These are phyloP conservation scores for Caenorhabditis afra DNA, from an alignment of 2,888 invertebrate genomes.

Conservation along the genomic window DNA sequence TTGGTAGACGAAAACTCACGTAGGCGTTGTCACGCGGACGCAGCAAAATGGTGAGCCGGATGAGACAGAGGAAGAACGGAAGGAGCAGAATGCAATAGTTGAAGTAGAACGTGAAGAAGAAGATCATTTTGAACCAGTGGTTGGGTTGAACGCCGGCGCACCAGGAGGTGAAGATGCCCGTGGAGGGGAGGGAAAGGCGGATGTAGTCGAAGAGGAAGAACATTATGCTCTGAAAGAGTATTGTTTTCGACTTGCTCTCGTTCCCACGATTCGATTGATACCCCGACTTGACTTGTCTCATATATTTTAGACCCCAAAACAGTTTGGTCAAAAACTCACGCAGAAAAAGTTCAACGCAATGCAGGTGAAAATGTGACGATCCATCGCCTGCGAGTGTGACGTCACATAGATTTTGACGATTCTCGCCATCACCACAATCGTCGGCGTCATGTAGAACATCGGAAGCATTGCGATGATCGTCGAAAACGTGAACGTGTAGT, in stretches of 20 bases:
- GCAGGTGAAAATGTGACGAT: conserved; percentile 27
- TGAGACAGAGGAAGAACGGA: conserved; percentile 29
- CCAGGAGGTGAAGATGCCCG: conserved; percentile 45
- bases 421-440: conserved; percentile 30
- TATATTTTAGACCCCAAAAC: too few relatives aligned
- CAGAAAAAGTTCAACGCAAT: conserved; percentile 28
- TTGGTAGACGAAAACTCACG: too few relatives aligned
- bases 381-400: conserved; percentile 14
- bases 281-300: too few relatives aligned
- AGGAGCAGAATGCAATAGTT: conserved; percentile 36
- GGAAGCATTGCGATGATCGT: conserved; percentile 34
- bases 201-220: conserved; percentile 40
- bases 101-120: conserved; percentile 31
- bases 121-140: conserved; percentile 47
- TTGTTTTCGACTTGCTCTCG: too few relatives aligned
- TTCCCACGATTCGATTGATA: not conserved
- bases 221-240: conserved; percentile 35
- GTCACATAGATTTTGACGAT: conserved; percentile 11
- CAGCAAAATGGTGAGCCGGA: conserved; percentile 40
- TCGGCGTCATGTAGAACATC: conserved; percentile 37
- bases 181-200: conserved; percentile 38
- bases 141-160: conserved; percentile 40
- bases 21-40: conserved; percentile 15
- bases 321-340: conserved; percentile 4
- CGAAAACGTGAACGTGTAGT: conserved; percentile 42